phyloP scores from a whole-genome alignment of 2,888 invertebrate genomes.

The Agapostemon virescens region DNA sequence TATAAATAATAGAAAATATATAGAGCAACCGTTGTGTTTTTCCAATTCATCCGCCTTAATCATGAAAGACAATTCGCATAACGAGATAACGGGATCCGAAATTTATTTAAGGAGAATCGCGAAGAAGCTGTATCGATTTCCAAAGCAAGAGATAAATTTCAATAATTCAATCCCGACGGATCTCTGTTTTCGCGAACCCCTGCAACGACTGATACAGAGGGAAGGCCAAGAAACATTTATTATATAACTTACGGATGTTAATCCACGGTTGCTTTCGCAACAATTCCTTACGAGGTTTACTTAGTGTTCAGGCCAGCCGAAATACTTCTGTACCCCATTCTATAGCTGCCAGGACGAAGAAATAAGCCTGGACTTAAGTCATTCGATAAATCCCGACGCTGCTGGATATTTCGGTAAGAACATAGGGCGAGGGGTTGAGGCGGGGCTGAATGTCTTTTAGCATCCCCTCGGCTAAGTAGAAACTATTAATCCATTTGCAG shows the following conservation, averaged over 20 bases:
- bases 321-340: conserved; percentile 4
- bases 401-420: conserved; percentile 46
- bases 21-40: too few relatives aligned
- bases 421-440: neutral
- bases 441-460: conserved; percentile 12
- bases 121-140: neutral
- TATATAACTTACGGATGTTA: conserved; percentile 11
- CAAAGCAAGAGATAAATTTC: neutral
- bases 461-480: conserved; percentile 45
- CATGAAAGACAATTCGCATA: neutral
- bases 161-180: neutral
- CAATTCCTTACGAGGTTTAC: conserved; percentile 4
- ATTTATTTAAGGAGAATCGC: neutral
- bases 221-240: neutral
- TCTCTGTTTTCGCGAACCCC: neutral
- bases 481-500: conserved; percentile 62
- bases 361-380: conserved; percentile 40
- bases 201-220: neutral
- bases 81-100: neutral
- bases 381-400: conserved; percentile 37
- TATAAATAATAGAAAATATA: too few relatives aligned
- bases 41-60: neutral
- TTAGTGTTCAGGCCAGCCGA: neutral
- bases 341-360: conserved; percentile 39
- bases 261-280: conserved; percentile 9